phyloP scores from a whole-genome alignment of 2,113 vertebrate species.

The Boulengeromyrus knoepffleri region DNA sequence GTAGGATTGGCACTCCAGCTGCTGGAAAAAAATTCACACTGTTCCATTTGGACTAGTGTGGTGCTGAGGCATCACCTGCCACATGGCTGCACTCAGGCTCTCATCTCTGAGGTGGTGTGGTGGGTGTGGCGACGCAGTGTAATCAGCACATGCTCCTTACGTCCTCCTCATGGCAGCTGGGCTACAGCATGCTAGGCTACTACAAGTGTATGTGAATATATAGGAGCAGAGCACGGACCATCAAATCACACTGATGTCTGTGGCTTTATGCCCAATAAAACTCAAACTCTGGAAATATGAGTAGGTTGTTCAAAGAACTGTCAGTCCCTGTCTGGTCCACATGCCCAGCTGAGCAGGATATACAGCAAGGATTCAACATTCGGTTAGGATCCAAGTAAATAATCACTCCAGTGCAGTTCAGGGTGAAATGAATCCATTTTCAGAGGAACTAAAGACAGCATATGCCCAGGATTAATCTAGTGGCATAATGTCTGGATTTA shows the following conservation, averaged over 20 bases:
- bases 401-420: neutral
- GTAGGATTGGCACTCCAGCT: no score
- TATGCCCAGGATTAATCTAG: neutral
- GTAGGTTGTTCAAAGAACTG: neutral
- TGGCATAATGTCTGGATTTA: neutral
- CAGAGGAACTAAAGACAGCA: neutral
- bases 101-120: no score
- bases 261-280: neutral
- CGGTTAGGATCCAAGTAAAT: neutral
- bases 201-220: neutral
- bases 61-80: no score
- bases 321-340: neutral
- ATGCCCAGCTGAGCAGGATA: neutral
- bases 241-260: neutral
- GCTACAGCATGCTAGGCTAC: neutral
- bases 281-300: neutral
- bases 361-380: neutral
- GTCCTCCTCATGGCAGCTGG: neutral
- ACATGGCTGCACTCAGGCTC: no score
- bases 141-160: no score
- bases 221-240: neutral
- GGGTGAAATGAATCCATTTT: neutral
- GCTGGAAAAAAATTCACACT: no score
- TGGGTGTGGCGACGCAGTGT: no score
- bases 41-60: no score